Evolutionary conservation across 2,888 invertebrate species (phyloP).

Genomic region (Campoplex nolae): DNA sequence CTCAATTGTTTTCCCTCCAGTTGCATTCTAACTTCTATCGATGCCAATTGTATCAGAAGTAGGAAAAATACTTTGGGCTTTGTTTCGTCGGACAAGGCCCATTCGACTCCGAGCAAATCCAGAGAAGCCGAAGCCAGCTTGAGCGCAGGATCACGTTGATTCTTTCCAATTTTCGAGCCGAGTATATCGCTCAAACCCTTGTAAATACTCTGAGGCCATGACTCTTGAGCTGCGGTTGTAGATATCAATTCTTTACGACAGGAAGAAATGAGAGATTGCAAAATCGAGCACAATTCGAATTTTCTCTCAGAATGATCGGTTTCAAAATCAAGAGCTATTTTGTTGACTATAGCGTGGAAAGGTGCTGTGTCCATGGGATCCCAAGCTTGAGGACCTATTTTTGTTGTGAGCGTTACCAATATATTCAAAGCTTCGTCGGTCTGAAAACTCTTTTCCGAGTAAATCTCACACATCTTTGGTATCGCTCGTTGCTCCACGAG

Average conservation of each 20-base stretch:
- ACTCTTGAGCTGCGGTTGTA: slow-evolving; percentile 89
- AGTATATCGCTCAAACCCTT: slow-evolving; percentile 94
- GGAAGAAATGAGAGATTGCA: slow-evolving; percentile 91
- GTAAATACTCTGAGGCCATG: slow-evolving; percentile 93
- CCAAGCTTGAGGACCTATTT: slow-evolving; percentile 92
- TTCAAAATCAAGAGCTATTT: slow-evolving; percentile 94
- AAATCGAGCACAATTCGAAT: slow-evolving; percentile 93
- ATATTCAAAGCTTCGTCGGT: slow-evolving; percentile 95
- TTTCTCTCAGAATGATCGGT: slow-evolving; percentile 95
- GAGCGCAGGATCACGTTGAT: slow-evolving; percentile 95
- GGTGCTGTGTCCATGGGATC: slow-evolving; percentile 90
- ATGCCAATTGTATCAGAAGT: slow-evolving; percentile 93
- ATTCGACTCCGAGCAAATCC: slow-evolving; percentile 93
- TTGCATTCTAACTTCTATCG: slow-evolving; percentile 97
- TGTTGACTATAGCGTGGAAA: slow-evolving; percentile 93
- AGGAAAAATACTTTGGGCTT: slow-evolving; percentile 93
- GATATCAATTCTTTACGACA: slow-evolving; percentile 89
- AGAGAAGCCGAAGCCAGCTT: slow-evolving; percentile 93
- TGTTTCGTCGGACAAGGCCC: slow-evolving; percentile 92
- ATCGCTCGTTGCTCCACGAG: slow-evolving; percentile 92
- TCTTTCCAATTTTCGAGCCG: slow-evolving; percentile 93
- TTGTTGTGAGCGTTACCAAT: slow-evolving; percentile 90
- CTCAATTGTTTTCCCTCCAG: slow-evolving; percentile 94
- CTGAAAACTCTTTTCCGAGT: slow-evolving; percentile 94
- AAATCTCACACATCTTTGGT: slow-evolving; percentile 93